Evolutionary conservation across 2,888 invertebrate species (phyloP).

Genomic region (Tuberolachnus salignus): DNA sequence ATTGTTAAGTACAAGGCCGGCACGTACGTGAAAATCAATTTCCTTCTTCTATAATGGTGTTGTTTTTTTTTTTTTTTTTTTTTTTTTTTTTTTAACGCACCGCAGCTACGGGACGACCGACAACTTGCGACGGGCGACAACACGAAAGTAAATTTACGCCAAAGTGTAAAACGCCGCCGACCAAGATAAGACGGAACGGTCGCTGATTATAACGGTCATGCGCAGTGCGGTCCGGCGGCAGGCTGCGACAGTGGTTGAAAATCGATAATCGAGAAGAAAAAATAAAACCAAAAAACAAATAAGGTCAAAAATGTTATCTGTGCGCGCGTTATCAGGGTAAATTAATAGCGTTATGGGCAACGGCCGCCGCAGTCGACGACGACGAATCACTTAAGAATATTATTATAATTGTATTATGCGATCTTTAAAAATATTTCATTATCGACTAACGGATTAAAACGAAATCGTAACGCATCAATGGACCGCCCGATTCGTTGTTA

Average conservation of each 20-base stretch:
- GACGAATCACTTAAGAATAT: no score
- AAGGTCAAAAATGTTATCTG: slow-evolving; percentile 31
- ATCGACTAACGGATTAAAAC: background rate
- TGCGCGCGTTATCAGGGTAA: slow-evolving; percentile 7
- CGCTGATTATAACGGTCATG: slow-evolving; percentile 38
- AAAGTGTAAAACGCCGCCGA: slow-evolving; percentile 31
- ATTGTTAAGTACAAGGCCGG: slow-evolving; percentile 35
- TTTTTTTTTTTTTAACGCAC: no score
- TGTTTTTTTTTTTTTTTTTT: background rate
- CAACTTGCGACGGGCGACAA: background rate
- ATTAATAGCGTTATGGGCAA: background rate
- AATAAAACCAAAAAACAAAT: background rate
- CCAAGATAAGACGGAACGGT: slow-evolving; percentile 19
- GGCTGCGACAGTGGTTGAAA: background rate
- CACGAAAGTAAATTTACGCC: background rate
- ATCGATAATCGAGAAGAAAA: slow-evolving; percentile 6
- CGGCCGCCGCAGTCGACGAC: background rate
- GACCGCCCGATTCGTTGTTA: background rate
- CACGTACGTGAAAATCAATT: slow-evolving; percentile 30
- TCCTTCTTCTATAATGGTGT: background rate
- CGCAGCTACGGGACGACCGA: background rate
- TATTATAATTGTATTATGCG: no score
- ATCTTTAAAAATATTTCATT: no score
- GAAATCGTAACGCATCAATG: background rate
- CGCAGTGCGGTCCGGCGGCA: background rate